Percentiles rank a stretch among this genome's conserved stretches.
Conservation (phyloP, 2,113 vertebrate species). For the Anarhynchus alexandrinus region DNA sequence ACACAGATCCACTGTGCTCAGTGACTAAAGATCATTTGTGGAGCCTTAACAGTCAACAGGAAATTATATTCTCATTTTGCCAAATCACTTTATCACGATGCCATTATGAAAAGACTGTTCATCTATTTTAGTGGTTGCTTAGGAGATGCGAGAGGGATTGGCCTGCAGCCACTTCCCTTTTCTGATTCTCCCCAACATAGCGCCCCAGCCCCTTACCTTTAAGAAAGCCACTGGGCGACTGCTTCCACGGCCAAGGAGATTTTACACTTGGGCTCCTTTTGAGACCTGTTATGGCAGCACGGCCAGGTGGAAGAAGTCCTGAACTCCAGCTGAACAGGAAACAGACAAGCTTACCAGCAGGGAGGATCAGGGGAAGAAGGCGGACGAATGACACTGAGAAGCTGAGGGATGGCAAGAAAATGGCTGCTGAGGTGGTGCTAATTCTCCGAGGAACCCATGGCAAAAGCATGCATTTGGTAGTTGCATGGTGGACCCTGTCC, state of each 20-base stretch:
- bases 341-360: background rate
- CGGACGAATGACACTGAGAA: background rate
- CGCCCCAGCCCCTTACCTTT: background rate
- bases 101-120: slow-evolving; percentile 37
- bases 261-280: background rate
- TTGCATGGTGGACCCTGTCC: background rate
- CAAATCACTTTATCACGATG: slow-evolving; percentile 29
- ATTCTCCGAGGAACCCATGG: background rate
- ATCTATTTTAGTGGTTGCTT: slow-evolving; percentile 51
- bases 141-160: background rate
- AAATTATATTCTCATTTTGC: slow-evolving; percentile 46
- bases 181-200: background rate
- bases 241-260: background rate
- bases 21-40: slow-evolving; percentile 43
- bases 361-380: background rate
- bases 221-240: background rate
- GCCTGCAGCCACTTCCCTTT: background rate
- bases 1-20: slow-evolving; percentile 52
- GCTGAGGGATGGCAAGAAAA: background rate
- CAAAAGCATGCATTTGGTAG: rapidly evolving
- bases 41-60: slow-evolving; percentile 39
- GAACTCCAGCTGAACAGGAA: background rate
- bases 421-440: background rate
- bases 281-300: background rate
- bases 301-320: background rate